These are phyloP conservation scores for Aricia agestis DNA, from an alignment of 1,140 invertebrate genomes.

Conservation along the genomic window DNA sequence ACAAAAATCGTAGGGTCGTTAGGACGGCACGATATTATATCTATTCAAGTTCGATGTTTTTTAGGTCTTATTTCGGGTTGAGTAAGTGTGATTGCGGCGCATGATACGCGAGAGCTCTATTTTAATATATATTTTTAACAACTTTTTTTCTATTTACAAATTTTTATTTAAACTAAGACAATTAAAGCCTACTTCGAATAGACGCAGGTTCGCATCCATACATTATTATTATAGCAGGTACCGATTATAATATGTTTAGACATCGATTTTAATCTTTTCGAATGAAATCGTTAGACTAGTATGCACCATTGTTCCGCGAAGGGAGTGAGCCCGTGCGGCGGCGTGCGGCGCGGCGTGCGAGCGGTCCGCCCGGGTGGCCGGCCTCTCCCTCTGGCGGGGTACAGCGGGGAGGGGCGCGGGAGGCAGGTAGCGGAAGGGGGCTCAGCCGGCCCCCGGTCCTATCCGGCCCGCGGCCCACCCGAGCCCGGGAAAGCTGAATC, in stretches of 20 bases:
- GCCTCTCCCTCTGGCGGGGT: constrained; percentile 29
- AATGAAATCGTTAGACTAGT: constrained; percentile 66
- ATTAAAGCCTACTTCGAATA: constrained; percentile 74
- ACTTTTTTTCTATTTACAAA: constrained; percentile 67
- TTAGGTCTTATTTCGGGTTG: constrained; percentile 62
- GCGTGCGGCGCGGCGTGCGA: neutral
- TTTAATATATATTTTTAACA: constrained; percentile 57
- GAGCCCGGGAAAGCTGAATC: constrained; percentile 50
- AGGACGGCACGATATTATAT: constrained; percentile 74
- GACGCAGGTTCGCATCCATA: constrained; percentile 74
- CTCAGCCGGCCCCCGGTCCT: constrained; percentile 23
- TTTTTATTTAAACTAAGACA: constrained; percentile 74
- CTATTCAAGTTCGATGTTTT: constrained; percentile 75
- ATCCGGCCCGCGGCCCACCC: constrained; percentile 32
- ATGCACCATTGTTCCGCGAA: constrained; percentile 68
- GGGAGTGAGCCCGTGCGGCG: constrained; percentile 31
- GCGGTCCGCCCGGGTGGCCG: constrained; percentile 28
- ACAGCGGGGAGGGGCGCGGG: constrained; percentile 24
- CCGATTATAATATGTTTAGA: constrained; percentile 68
- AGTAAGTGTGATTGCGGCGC: constrained; percentile 47
- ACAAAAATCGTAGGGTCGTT: constrained; percentile 76
- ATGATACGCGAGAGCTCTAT: constrained; percentile 50
- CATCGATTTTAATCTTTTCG: constrained; percentile 51
- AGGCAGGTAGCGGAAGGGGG: constrained; percentile 26
- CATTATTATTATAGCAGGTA: constrained; percentile 72